Evolutionary conservation across 1,140 invertebrate genomes (phyloP), one percentile per base, ranked within the genome.

Genomic region (Atta cephalotes): DNA sequence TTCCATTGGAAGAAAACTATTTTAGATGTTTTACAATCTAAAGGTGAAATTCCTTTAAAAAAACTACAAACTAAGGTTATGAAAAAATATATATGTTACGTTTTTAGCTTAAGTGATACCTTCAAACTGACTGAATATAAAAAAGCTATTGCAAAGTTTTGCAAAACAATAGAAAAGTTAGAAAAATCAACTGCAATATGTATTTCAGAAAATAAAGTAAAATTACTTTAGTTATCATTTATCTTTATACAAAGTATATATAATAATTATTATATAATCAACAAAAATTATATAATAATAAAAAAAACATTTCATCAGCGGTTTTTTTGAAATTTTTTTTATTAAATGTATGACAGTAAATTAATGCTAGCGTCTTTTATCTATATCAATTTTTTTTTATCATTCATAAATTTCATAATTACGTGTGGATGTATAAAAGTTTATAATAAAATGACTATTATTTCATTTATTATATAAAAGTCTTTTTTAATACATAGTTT

Each of bases 61-160:
- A 95, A 95, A 90, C 85, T 96, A 60, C 91, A 93, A 74, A 95
- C 95, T 62, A 95, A 95, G 86, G 92, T 95, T 14, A 74, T 94
- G 7, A 90, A 91, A 51, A 92, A 89, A 31, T 95, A 95, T 87
- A 66, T 93, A 35, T 88, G 86, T 63, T 78, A 92, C 65, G 9
- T 81, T 35, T 70, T 49, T 80, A 70, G 14, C 18, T 39, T 31
- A 6, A 35, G 58, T 12, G 6, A 70, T 56, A 10, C 31, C 1
- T 56, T 65, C 16, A 25, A 18, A 71, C 21, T 81, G 31, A 56
- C 14, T 18, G 78, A 81, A 71, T 39, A 87, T 18, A 94, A 94
- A 76, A 95, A 95, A 89, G 91, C 92, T 85, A 31, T 66, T 39
- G 92, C 90, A 78, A 95, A 93, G 85, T 95, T 95, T 86, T 92